Base-by-base conservation (phyloP, 2,888 invertebrate genomes). In the Oconnorella tubifera region DNA sequence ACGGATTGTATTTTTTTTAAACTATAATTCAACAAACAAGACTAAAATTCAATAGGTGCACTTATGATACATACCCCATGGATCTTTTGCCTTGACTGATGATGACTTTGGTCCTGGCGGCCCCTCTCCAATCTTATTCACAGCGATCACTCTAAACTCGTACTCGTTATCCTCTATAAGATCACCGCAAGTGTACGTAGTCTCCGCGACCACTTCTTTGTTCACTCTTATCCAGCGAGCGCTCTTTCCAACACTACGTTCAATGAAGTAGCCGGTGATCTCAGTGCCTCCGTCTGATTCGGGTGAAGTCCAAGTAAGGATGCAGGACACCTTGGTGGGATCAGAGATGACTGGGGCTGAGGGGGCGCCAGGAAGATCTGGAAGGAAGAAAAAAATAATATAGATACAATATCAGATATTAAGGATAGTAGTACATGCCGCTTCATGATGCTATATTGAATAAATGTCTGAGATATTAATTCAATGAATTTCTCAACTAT, bases 91-190 rank as follows among this genome's bases (percentile, higher is more conserved):
- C 10, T 75, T 75, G 59, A 77, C 73, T n/a, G 68, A 60, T 10
- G 48, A 48, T 25, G 68, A 67, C 31, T 65, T 62, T 1, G 63
- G 56, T 6, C 71, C 65, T 2, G 70, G 68, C 25, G 61, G 49
- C n/a, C 70, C 68, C 31, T 64, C 63, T 10, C 93, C 86, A 86
- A 94, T 92, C 84, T 89, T 87, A 70, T 82, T 82, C 27, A 77
- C 74, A 32, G 82, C 81, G 3, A 74, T 73, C 25, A 82, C 78
- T 40, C 81, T 73, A 77, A 82, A 81, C 70, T 76, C 68, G 77
- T 95, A 95, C 75, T 90, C 74, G 49, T 73, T 71, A 56, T 78
- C 80, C 40, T 79, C 78, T 40, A 76, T 72, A 58, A 83, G 75
- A 60, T 79, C 76, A 1, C 53, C 62, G 56, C 66, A 64, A 6